Conservation (phyloP, 2,113 vertebrate genomes). For the Pelusios castaneus region DNA sequence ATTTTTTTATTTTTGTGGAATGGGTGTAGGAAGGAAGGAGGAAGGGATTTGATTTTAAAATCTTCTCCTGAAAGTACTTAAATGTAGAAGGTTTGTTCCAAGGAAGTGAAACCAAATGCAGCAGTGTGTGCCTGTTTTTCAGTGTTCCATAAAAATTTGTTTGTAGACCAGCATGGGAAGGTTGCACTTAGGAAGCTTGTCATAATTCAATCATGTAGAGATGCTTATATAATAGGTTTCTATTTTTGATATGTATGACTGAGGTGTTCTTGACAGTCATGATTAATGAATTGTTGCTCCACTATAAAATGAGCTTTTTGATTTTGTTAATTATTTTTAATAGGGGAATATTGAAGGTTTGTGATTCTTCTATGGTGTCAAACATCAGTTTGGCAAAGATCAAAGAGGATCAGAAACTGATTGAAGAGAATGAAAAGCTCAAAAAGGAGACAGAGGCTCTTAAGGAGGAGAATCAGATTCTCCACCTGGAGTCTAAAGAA, state of each 20-base stretch:
- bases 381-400: slow-evolving; percentile 52
- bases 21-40: too few relatives aligned
- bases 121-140: background rate
- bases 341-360: slow-evolving; percentile 56
- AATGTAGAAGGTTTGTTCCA: background rate
- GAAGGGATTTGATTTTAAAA: background rate
- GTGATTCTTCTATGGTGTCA: slow-evolving; percentile 39
- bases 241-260: background rate
- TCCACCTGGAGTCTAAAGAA: slow-evolving; percentile 56
- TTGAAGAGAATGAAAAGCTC: slow-evolving; percentile 75
- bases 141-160: background rate
- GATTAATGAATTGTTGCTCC: background rate
- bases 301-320: background rate
- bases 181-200: background rate
- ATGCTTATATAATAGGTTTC: background rate
- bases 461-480: slow-evolving; percentile 59
- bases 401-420: slow-evolving; percentile 68
- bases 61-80: background rate
- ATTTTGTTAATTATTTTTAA: slow-evolving; percentile 13
- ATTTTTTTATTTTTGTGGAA: background rate
- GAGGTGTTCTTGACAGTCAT: fast-evolving
- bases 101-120: background rate
- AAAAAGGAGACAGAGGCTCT: slow-evolving; percentile 69
- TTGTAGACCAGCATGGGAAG: background rate
- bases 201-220: background rate